A percentile compares a stretch with the other conserved stretches of the same genome.
phyloP scores from a whole-genome alignment of 2,797 vertebrate species.

The Loriculus beryllinus region DNA sequence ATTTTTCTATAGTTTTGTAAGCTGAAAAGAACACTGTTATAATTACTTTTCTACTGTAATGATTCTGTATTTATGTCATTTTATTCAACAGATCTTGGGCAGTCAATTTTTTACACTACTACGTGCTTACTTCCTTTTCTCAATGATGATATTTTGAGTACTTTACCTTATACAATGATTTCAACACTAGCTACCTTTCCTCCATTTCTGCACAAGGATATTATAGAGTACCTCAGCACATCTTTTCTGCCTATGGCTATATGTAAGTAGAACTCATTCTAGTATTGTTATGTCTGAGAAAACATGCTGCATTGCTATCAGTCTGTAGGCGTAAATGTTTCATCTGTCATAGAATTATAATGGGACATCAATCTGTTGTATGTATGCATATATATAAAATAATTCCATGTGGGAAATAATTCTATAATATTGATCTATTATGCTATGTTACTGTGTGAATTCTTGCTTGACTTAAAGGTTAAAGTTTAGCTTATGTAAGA shows the following conservation, averaged over 20 bases:
- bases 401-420: background rate
- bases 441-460: background rate
- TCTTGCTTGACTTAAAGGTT: background rate
- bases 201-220: constrained; percentile 99
- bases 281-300: background rate
- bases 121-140: constrained; percentile 99
- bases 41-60: constrained; percentile 27
- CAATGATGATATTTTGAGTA: constrained; percentile 98
- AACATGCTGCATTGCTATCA: background rate
- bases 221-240: constrained; percentile 98
- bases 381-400: background rate
- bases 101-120: constrained; percentile 99
- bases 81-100: constrained; percentile 94
- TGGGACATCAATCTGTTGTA: background rate
- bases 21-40: background rate
- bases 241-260: constrained; percentile 99
- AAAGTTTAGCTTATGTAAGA: background rate
- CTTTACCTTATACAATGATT: constrained; percentile 99
- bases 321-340: background rate
- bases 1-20: background rate
- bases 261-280: constrained; percentile 85
- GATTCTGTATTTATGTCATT: constrained; percentile 70
- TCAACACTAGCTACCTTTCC: constrained; percentile 99
- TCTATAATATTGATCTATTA: background rate
- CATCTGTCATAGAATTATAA: background rate